These are phyloP conservation scores for Quadroppia sp. DNA, from an alignment of 2,888 invertebrate genomes.

Conservation along the genomic window DNA sequence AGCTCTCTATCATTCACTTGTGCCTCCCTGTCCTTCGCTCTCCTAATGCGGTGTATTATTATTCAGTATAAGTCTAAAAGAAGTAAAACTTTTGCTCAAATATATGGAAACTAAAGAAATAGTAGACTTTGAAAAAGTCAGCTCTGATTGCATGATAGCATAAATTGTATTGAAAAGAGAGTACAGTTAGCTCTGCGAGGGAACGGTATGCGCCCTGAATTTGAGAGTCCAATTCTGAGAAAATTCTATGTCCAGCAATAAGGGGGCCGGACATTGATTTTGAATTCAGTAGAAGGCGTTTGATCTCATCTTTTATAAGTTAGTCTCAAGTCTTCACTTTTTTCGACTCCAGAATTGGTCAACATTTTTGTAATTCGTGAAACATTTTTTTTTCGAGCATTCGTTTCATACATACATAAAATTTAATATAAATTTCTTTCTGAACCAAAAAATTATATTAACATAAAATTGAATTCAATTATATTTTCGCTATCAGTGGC, in stretches of 20 bases:
- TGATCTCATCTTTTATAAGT: constrained; percentile 2
- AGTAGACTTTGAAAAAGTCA: not conserved
- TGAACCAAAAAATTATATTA: not conserved
- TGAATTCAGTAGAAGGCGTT: not conserved
- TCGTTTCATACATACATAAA: not conserved
- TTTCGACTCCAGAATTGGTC: not conserved
- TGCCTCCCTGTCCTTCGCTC: not conserved
- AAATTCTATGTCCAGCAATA: not conserved
- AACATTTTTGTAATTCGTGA: not conserved
- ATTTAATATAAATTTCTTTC: too few species aligned
- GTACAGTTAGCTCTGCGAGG: not conserved
- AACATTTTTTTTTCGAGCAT: not conserved
- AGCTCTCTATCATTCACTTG: not conserved
- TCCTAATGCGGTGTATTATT: constrained; percentile 7
- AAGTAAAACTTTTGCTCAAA: not conserved
- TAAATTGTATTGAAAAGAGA: not conserved
- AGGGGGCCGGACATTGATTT: not conserved
- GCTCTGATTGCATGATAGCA: too few species aligned
- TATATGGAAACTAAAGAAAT: constrained; percentile 1
- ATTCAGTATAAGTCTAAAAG: not conserved
- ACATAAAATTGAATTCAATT: not conserved
- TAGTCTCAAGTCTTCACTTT: not conserved
- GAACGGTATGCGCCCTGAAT: constrained; percentile 3
- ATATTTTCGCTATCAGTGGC: not conserved
- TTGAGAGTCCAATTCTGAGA: not conserved